Conservation (phyloP, 2,797 vertebrate genomes). For the Valencia hispanica region DNA sequence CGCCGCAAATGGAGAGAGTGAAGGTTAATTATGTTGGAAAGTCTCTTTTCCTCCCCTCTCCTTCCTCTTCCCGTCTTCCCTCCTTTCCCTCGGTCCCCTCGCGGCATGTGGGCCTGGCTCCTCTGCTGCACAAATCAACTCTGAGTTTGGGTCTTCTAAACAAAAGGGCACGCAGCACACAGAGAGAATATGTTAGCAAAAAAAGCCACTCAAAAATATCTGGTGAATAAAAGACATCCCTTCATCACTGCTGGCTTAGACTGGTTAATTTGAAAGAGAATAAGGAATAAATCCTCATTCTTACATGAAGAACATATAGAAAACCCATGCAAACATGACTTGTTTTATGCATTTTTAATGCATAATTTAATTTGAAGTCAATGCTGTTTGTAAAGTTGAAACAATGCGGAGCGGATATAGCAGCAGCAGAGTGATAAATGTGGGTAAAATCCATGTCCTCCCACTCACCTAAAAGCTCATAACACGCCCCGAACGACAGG, state of each 20-base stretch:
- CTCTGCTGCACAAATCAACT: slow-evolving; percentile 76
- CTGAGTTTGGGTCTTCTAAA: slow-evolving; percentile 83
- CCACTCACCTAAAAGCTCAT: slow-evolving; percentile 76
- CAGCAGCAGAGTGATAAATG: slow-evolving; percentile 71
- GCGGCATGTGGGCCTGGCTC: slow-evolving; percentile 76
- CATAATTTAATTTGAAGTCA: slow-evolving; percentile 28
- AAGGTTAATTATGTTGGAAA: slow-evolving; percentile 98
- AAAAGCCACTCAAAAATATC: slow-evolving; percentile 48
- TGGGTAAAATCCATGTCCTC: slow-evolving; percentile 62
- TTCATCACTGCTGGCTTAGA: slow-evolving; percentile 21
- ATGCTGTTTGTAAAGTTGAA: slow-evolving; percentile 11
- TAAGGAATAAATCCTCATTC: slow-evolving; percentile 31
- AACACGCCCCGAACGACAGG: slow-evolving; percentile 71
- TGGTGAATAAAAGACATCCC: slow-evolving; percentile 46
- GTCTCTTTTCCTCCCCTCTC: slow-evolving; percentile 86
- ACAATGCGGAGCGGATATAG: slow-evolving; percentile 27
- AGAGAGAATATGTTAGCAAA: slow-evolving; percentile 66
- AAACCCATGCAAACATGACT: slow-evolving; percentile 7
- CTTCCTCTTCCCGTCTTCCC: slow-evolving; percentile 66
- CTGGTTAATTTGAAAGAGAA: slow-evolving; percentile 42
- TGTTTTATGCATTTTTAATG: slow-evolving; percentile 33
- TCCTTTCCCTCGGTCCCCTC: slow-evolving; percentile 60
- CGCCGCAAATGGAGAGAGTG: slow-evolving; percentile 88
- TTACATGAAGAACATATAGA: slow-evolving; percentile 29
- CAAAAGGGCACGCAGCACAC: slow-evolving; percentile 63